A percentile compares a stretch with the other conserved stretches of the same genome.
Evolutionary conservation across 53 echinoderm and acorn worm genomes (phyloP).

Genomic region (Temnopleurus reevesii): DNA sequence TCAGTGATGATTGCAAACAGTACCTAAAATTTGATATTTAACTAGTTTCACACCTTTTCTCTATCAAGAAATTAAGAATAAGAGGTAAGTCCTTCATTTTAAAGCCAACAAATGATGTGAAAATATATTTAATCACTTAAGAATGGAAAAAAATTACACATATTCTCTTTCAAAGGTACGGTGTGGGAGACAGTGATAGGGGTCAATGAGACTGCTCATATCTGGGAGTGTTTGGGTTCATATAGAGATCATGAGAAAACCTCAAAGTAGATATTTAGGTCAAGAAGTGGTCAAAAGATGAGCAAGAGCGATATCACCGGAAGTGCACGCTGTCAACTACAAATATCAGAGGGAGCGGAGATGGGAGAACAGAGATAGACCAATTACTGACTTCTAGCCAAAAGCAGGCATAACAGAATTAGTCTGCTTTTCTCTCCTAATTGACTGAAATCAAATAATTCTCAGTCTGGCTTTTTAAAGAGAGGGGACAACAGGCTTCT

Average conservation of each 20-base stretch:
- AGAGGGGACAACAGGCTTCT: slow-evolving; percentile 1
- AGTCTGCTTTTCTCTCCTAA: slow-evolving; percentile 12
- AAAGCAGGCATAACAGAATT: background rate
- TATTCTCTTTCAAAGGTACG: no score
- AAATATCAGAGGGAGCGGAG: background rate
- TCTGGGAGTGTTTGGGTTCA: no score
- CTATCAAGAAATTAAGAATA: no score
- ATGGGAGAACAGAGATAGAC: background rate
- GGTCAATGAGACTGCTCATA: no score
- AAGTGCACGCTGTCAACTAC: background rate
- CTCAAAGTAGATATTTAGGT: background rate
- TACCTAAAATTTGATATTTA: no score
- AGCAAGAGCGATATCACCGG: background rate
- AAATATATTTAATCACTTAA: no score
- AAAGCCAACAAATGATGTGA: no score
- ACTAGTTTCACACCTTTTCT: no score
- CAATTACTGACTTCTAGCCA: background rate
- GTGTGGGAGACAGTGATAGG: no score
- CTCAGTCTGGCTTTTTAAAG: background rate
- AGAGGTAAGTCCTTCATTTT: no score
- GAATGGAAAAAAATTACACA: no score
- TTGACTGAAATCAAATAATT: slow-evolving; percentile 27
- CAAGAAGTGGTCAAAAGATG: background rate
- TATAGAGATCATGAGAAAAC: background rate
- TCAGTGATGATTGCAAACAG: no score